Evolutionary conservation across 37 sponge, comb jelly and placozoan species (phyloP), one percentile per base, ranked within the genome.

Genomic region (Tethya wilhelma): DNA sequence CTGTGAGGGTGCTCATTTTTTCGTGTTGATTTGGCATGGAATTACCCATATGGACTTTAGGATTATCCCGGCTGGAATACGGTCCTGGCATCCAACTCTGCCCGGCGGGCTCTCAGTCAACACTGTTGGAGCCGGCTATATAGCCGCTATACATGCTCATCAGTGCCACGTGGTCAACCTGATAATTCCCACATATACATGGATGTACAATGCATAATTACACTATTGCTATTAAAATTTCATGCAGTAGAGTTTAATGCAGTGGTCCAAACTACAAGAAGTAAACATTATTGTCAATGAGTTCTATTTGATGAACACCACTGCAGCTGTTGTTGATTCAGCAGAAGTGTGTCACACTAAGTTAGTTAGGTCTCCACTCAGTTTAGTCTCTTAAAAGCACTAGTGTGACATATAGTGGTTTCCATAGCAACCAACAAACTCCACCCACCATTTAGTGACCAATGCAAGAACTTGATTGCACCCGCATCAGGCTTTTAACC

Each of bases 331-430:
- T 14, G 14, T 19, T 49, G 14, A 49, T 19, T 14, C 53, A 49
- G 31, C 38, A 66, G 38, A 2, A 41, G 25, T 44, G 23, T 31
- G 22, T 19, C 38, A 8, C 19, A 6, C 29, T 63, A n/a, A n/a
- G n/a, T n/a, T n/a, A n/a, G n/a, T 63, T 74, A n/a, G 93, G 93
- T 69, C 70, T 67, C 93, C 93, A 93, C 69, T n/a, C n/a, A n/a
- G n/a, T 70, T 31, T 38, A 93, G 58, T 56, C 85, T 45, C 67
- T 88, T 88, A 12, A 93, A 82, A 69, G 89, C 58, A 30, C 64
- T 28, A 4, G 78, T 82, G 59, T 88, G 93, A 46, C 74, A 63
- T 31, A 63, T 8, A 23, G 73, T 85, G 73, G 29, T 23, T 22
- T 19, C 26, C 41, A 58, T 19, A 2, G 59, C 3, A 6, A 25